Base-by-base conservation (phyloP, 2,888 invertebrate species). In the Capitulum mitella region DNA sequence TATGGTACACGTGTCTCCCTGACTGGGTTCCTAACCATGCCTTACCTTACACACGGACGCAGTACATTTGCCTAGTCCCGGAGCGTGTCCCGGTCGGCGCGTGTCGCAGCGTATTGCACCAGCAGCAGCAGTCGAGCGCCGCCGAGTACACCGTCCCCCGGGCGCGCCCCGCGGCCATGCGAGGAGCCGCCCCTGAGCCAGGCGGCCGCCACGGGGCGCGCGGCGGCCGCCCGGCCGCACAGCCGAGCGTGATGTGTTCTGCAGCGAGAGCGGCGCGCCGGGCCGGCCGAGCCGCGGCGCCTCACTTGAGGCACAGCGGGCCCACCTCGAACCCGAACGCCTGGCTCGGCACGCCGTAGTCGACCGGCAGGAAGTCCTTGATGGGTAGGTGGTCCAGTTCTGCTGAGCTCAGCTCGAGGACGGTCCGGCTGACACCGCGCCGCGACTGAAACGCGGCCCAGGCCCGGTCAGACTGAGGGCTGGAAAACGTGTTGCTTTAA, bases 321-420 rank as follows among this genome's bases (percentile, higher is more conserved):
- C 95, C 95, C 0, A 92, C 90, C 82, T 90, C 89, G 85, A 95
- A 95, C 22, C 94, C 92, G 85, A 95, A 95, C 48, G 93, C 91
- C 86, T 96, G 95, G 84, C 91, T 89, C 0, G 91, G 89, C 78
- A 89, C 88, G 1, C 93, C 91, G 84, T 93, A 94, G 83, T 93
- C 92, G 3, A 90, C 85, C 0, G 95, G 94, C 83, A 90, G 90
- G 85, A 96, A 95, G 86, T 95, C 95, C 12, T 90, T 88, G 46
- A 96, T 89, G 0, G 96, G 95, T 78, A 96, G 86, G 29, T 75
- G 46, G 14, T 10, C 16, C 43, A 46, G 46, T 1, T 70, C 70
- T 3, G 22, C 1, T 1, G 70, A 70, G 16, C 16, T 70, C 22
- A 70, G 34, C 70, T 70, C 70, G 6, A 70, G 70, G 37, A 70